Base-by-base conservation (phyloP, 2,113 vertebrate genomes). In the Cyanistes caeruleus region DNA sequence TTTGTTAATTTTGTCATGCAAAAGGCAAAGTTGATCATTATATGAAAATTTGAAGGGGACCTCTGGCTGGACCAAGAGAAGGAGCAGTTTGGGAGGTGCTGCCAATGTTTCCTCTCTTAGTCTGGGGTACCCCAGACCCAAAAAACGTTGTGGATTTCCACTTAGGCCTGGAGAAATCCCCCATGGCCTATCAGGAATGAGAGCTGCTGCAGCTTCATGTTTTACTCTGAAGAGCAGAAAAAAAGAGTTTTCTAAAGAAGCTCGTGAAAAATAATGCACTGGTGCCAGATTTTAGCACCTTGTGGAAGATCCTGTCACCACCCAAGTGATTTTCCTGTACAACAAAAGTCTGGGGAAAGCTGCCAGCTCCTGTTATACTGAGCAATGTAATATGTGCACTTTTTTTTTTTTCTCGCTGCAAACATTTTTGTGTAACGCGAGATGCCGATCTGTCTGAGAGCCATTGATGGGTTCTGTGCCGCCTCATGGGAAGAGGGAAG, bases 261-360 rank as follows among this genome's bases (percentile, higher is more conserved):
- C 37, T 93, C 46, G 41, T 62, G 65, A 89, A 79, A 93, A 94
- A 84, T 73, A 82, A 87, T 27, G 31, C 77, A 43, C 41, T 76
- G 30, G 23, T 82, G 86, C 89, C 90, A 96, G 58, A 72, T 87
- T 60, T 89, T 79, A 92, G 80, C 77, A 92, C 86, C 86, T 73
- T 76, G 68, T 89, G 65, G 88, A 90, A 76, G 92, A 89, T 94
- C 37, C 87, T 93, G 77, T 90, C 96, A 94, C 85, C 77, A 91
- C 93, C 73, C 86, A 58, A 96, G 73, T 21, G 60, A 87, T 90
- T 90, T 90, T 93, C 52, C 44, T 23, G 10, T 27, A 21, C 46
- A 78, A 76, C 52, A 62, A 72, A 96, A 96, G 80, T 75, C 90
- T 93, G 89, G 69, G 86, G 84, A 75, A 95, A 33, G 65, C 79